These are phyloP conservation scores for Brienomyrus longianalis DNA, from an alignment of 2,113 vertebrate genomes.

Conservation along the genomic window DNA sequence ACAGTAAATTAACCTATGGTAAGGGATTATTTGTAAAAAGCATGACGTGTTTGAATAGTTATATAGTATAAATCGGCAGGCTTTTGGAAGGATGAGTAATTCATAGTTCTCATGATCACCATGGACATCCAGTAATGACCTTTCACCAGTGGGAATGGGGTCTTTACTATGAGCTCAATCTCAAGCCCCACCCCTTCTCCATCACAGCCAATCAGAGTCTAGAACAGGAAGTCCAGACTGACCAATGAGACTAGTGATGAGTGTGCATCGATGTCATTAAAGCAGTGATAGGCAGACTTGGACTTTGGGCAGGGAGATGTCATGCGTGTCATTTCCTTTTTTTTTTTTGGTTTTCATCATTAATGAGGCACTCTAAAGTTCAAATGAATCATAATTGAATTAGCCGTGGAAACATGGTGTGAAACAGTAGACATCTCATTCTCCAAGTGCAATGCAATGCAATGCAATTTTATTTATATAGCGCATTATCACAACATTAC, in stretches of 20 bases:
- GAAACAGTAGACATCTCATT: background rate
- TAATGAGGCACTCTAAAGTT: background rate
- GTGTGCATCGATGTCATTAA: background rate
- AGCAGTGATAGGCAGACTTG: background rate
- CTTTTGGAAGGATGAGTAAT: background rate
- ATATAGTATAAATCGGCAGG: background rate
- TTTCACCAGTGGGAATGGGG: background rate
- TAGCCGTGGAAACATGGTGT: background rate
- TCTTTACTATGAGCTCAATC: background rate
- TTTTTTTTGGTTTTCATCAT: background rate
- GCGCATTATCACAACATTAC: too few species aligned
- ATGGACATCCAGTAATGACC: background rate
- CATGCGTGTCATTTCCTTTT: too few species aligned
- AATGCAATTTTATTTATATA: too few species aligned
- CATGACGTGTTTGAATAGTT: background rate
- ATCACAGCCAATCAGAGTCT: background rate
- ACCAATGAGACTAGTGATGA: background rate
- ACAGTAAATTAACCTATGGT: background rate
- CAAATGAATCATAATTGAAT: background rate
- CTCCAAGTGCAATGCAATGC: too few species aligned
- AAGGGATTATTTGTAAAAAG: background rate
- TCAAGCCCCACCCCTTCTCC: background rate
- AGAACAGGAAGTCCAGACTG: background rate
- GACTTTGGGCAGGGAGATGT: background rate
- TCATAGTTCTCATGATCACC: background rate